A percentile compares a stretch with the other conserved stretches of the same genome.
phyloP scores from a whole-genome alignment of 2,113 vertebrate genomes.

The Cyphotilapia sp. region DNA sequence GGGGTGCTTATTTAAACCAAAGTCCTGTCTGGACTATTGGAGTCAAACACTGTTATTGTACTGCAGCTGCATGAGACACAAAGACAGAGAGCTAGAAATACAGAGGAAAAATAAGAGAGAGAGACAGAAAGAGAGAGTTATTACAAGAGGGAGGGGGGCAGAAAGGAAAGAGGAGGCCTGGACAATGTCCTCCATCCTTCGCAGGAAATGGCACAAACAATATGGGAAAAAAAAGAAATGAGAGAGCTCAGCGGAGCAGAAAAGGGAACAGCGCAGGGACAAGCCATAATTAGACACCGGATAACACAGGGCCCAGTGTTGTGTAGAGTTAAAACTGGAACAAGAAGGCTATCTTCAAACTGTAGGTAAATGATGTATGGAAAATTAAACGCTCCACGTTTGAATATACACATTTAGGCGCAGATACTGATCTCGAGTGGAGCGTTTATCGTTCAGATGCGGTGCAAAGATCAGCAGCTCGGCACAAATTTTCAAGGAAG shows the following conservation, averaged over 20 bases:
- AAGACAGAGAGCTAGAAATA: constrained; percentile 30
- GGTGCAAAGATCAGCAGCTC: constrained; percentile 4
- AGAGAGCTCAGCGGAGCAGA: constrained; percentile 19
- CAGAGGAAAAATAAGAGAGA: not conserved
- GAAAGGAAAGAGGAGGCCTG: constrained; percentile 32
- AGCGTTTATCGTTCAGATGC: not conserved
- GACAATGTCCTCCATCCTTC: constrained; percentile 52
- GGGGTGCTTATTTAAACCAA: constrained; percentile 67
- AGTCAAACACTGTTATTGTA: constrained; percentile 62
- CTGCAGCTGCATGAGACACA: constrained; percentile 60
- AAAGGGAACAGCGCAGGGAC: constrained; percentile 5
- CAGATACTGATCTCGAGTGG: constrained; percentile 4
- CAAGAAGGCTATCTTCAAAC: not conserved
- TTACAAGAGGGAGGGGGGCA: not conserved
- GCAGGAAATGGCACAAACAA: constrained; percentile 55
- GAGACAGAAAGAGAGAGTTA: constrained; percentile 13
- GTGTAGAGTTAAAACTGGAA: not conserved
- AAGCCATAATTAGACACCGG: constrained; percentile 22
- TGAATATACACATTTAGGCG: not conserved
- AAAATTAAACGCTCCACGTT: not conserved
- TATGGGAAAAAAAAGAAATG: constrained; percentile 11
- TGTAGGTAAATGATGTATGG: not conserved
- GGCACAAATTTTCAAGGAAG: not conserved
- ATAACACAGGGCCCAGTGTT: not conserved
- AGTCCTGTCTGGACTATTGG: constrained; percentile 63